phyloP scores from a whole-genome alignment of 2,113 vertebrate species.

The Pygoscelis antarcticus region DNA sequence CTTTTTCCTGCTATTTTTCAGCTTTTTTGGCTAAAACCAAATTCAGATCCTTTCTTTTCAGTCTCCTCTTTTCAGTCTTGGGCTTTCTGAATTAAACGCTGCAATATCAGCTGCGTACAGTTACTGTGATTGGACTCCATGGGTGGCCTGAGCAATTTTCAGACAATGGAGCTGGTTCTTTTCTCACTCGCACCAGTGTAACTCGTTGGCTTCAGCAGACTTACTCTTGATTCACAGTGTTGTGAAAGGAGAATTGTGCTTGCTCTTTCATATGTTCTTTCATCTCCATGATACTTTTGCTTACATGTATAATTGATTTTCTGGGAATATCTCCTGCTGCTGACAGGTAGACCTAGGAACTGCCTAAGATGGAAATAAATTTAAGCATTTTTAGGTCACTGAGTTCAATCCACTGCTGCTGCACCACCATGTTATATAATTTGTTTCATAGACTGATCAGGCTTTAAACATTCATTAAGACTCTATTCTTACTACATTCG shows the following conservation, averaged over 20 bases:
- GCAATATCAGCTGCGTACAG: conserved; percentile 20
- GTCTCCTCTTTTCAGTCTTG: neutral
- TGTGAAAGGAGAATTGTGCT: conserved; percentile 14
- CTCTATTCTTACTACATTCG: neutral
- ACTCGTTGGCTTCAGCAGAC: conserved; percentile 5
- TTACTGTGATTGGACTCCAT: conserved; percentile 30
- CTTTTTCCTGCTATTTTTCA: neutral
- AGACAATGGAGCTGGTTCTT: conserved; percentile 10
- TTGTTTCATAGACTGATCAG: conserved; percentile 32
- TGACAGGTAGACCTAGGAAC: neutral
- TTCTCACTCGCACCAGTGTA: conserved; percentile 30
- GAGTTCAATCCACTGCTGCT: conserved; percentile 1
- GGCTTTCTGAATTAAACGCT: neutral
- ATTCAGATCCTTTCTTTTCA: conserved; percentile 7
- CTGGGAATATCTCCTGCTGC: neutral
- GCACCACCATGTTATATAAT: neutral
- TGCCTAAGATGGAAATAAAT: conserved; percentile 11
- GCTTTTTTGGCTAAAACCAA: neutral
- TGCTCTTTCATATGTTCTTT: conserved; percentile 33
- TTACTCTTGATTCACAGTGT: conserved; percentile 1
- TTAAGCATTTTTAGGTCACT: conserved; percentile 17
- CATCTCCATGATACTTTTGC: neutral
- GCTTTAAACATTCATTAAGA: conserved; percentile 16
- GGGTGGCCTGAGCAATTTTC: conserved; percentile 32
- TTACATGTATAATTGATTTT: conserved; percentile 50